A percentile compares a stretch with the other conserved stretches of the same genome.
These are phyloP conservation scores for Anthonomus grandis DNA, from an alignment of 1,140 invertebrate genomes.

Conservation along the genomic window DNA sequence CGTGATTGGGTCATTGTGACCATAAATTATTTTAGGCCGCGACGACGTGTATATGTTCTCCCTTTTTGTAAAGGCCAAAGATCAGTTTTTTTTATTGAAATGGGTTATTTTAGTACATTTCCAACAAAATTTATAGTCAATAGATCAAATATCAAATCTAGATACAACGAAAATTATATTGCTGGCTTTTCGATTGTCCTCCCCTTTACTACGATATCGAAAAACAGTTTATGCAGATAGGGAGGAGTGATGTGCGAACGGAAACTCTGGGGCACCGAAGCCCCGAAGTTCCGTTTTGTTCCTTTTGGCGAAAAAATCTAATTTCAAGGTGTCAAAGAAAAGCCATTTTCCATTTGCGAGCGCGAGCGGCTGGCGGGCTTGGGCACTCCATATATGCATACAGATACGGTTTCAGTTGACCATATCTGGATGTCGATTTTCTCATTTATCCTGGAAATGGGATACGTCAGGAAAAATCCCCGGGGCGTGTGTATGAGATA, in stretches of 20 bases:
- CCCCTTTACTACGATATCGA: too few species aligned
- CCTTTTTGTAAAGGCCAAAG: too few species aligned
- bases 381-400: conserved; percentile 47
- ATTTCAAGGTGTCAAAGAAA: conserved; percentile 52
- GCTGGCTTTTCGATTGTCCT: too few species aligned
- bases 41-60: too few species aligned
- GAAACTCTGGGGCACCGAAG: conserved; percentile 46
- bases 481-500: conserved; percentile 20
- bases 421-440: conserved; percentile 37
- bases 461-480: conserved; percentile 29
- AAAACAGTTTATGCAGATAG: too few species aligned
- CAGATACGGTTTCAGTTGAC: conserved; percentile 43
- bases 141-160: too few species aligned
- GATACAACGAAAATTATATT: too few species aligned
- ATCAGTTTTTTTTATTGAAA: too few species aligned
- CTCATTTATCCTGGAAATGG: conserved; percentile 32
- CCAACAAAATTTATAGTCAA: too few species aligned
- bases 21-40: conserved; percentile 46
- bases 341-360: conserved; percentile 46
- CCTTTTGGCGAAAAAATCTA: conserved; percentile 48
- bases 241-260: conserved; percentile 50
- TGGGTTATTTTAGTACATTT: too few species aligned
- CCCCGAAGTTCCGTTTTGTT: conserved; percentile 38
- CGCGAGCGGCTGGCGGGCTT: too few species aligned
- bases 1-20: conserved; percentile 50